Conservation (phyloP, 1,140 invertebrate species). For the Brachionus angularis region DNA sequence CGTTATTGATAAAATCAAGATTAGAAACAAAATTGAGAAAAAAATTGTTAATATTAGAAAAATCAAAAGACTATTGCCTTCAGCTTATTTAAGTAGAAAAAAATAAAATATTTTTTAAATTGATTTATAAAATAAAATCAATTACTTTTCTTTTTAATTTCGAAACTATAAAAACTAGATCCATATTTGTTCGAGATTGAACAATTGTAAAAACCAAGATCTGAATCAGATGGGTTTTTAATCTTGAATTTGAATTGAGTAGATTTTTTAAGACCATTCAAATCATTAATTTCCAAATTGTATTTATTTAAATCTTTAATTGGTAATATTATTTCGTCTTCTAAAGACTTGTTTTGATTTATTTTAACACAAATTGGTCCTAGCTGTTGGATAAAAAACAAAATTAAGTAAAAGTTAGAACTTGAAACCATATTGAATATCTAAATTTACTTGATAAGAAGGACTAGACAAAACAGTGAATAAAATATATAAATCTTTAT, state of each 20-base stretch:
- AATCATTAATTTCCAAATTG: background rate
- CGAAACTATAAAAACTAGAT: background rate
- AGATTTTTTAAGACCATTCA: conserved; percentile 16
- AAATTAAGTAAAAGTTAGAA: background rate
- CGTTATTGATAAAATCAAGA: conserved; percentile 8
- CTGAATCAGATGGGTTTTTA: background rate
- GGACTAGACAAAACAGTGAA: conserved; percentile 24
- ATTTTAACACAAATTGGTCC: conserved; percentile 18
- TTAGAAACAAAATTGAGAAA: conserved; percentile 3
- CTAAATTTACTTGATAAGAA: background rate
- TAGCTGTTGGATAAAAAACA: background rate
- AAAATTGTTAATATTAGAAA: background rate
- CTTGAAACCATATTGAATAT: background rate
- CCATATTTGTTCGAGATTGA: background rate
- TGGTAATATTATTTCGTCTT: background rate
- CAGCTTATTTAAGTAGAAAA: too few species aligned
- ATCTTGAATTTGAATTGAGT: conserved; percentile 1
- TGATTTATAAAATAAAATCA: background rate
- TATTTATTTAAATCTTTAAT: background rate
- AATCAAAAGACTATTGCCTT: background rate
- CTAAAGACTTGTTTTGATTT: background rate
- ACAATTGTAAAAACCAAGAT: conserved; percentile 11
- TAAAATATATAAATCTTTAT: conserved; percentile 10
- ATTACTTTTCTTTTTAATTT: conserved; percentile 18
- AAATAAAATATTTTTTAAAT: background rate